These are phyloP conservation scores for Nemotelus pantherinus DNA, from an alignment of 2,888 invertebrate species.

Conservation along the genomic window DNA sequence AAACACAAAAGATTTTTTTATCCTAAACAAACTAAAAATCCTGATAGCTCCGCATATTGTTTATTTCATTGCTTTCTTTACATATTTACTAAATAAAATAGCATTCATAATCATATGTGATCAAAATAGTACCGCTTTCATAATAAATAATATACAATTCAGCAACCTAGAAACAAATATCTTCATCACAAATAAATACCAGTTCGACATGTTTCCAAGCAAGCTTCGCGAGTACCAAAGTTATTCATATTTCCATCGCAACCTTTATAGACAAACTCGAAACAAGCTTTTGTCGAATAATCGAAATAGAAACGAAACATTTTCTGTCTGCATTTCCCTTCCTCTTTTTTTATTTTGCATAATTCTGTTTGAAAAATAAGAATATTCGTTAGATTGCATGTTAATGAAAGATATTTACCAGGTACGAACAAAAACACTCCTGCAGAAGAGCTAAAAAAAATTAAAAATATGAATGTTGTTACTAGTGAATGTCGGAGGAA, in stretches of 20 bases:
- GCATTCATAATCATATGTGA: too few relatives aligned
- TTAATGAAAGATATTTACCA: not conserved
- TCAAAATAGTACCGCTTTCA: too few relatives aligned
- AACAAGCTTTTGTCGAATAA: not conserved
- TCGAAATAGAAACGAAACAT: conserved; percentile 7
- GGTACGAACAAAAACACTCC: not conserved
- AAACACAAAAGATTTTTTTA: too few relatives aligned
- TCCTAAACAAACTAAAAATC: too few relatives aligned
- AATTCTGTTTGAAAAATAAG: not conserved
- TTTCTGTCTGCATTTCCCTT: not conserved
- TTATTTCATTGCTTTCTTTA: too few relatives aligned
- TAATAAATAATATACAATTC: too few relatives aligned
- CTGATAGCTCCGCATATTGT: too few relatives aligned
- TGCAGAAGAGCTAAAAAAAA: too few relatives aligned
- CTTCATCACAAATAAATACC: not conserved
- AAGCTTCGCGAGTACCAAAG: conserved; percentile 25
- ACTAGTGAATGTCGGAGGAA: too few relatives aligned
- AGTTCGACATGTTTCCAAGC: conserved; percentile 17
- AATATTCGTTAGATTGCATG: not conserved
- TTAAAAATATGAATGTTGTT: too few relatives aligned
- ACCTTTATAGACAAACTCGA: not conserved
- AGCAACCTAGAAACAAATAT: too few relatives aligned
- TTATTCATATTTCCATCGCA: conserved; percentile 22
- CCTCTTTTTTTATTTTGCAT: not conserved
- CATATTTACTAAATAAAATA: too few relatives aligned